Percentiles rank a stretch among this genome's conserved stretches.
These are phyloP conservation scores for Telmatochromis sp. DNA, from an alignment of 2,113 vertebrate genomes.

Conservation along the genomic window DNA sequence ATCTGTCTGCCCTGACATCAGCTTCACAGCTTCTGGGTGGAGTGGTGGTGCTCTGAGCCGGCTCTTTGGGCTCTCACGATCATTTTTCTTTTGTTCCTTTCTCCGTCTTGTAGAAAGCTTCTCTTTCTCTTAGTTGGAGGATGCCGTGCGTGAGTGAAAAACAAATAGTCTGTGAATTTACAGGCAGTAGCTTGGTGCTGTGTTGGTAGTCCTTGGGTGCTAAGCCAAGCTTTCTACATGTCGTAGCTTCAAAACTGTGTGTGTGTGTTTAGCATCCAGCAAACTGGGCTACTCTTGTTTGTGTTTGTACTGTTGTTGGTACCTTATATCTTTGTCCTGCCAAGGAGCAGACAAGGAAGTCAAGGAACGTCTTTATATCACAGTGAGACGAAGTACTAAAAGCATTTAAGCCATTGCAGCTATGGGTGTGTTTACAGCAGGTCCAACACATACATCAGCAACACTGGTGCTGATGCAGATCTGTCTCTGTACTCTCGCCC, in stretches of 20 bases:
- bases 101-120: neutral
- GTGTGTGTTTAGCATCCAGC: neutral
- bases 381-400: neutral
- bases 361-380: accelerated
- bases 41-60: neutral
- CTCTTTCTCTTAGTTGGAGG: neutral
- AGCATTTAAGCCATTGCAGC: neutral
- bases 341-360: neutral
- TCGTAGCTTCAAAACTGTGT: neutral
- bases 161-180: accelerated
- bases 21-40: neutral
- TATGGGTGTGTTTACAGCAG: neutral
- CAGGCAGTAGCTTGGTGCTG: neutral
- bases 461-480: neutral
- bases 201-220: neutral
- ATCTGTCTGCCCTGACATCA: neutral
- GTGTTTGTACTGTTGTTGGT: neutral
- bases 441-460: accelerated
- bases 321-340: neutral
- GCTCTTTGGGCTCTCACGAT: neutral
- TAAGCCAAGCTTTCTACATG: neutral
- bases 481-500: neutral
- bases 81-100: neutral
- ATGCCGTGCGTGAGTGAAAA: neutral
- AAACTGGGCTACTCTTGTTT: neutral